phyloP scores from a whole-genome alignment of 1,140 invertebrate species.

The Drosophila triauraria region DNA sequence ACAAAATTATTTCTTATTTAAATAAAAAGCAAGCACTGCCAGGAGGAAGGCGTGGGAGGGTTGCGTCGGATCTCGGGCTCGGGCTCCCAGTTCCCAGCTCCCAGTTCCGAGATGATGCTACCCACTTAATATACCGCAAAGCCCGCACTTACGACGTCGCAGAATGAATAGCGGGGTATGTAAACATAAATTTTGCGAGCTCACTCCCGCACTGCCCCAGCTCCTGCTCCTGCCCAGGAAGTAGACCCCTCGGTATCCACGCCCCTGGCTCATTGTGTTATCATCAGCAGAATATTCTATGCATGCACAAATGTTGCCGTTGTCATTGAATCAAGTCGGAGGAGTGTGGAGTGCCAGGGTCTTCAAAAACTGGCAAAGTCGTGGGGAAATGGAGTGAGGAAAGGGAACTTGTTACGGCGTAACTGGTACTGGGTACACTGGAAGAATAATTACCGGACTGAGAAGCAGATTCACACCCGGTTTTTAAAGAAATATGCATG shows the following conservation, averaged over 20 bases:
- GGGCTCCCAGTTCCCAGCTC: neutral
- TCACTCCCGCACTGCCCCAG: constrained; percentile 39
- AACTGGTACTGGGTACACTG: constrained; percentile 17
- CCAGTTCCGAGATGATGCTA: constrained; percentile 62
- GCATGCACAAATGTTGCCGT: constrained; percentile 82
- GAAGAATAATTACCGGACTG: neutral
- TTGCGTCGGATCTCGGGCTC: constrained; percentile 5
- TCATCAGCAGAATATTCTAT: constrained; percentile 82
- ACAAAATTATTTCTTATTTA: constrained; percentile 84
- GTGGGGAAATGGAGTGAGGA: constrained; percentile 2
- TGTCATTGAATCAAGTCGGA: constrained; percentile 77
- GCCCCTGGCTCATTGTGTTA: constrained; percentile 68
- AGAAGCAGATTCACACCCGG: neutral
- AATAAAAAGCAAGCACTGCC: constrained; percentile 70
- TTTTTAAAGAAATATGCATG: neutral
- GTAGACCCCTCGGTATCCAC: neutral
- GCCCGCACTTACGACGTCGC: constrained; percentile 75
- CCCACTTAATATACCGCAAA: constrained; percentile 81
- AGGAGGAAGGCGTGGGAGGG: neutral
- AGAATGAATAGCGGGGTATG: constrained; percentile 81
- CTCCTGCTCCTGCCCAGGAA: neutral
- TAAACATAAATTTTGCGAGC: constrained; percentile 82
- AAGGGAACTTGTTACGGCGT: constrained; percentile 8
- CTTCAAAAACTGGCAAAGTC: constrained; percentile 34
- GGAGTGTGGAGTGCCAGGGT: constrained; percentile 25